A percentile compares a stretch with the other conserved stretches of the same genome.
phyloP scores from a whole-genome alignment of 2,797 vertebrate genomes.

The Microctenopoma lineatum region DNA sequence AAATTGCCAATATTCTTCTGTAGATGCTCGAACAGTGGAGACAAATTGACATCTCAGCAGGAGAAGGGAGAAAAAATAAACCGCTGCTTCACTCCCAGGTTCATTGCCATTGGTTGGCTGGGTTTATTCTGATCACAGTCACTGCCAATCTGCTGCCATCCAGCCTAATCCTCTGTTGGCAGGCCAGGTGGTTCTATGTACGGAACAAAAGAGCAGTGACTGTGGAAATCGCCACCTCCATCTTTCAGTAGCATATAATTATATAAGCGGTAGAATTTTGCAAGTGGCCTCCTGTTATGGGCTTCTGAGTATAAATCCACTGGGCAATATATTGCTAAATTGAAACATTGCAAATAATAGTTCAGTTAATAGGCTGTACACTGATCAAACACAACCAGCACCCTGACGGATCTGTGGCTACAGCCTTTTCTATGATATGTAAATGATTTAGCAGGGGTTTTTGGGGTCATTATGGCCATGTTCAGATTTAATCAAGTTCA shows the following conservation, averaged over 20 bases:
- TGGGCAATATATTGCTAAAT: too few species aligned
- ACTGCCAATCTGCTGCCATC: constrained; percentile 51
- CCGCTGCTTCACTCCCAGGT: constrained; percentile 8
- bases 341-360: background rate
- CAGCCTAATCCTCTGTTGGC: constrained; percentile 61
- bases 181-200: constrained; percentile 48
- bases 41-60: constrained; percentile 3
- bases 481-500: too few species aligned
- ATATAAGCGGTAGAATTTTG: background rate
- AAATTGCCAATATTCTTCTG: background rate
- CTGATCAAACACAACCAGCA: too few species aligned
- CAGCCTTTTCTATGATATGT: too few species aligned
- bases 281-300: background rate
- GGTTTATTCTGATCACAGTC: constrained; percentile 35
- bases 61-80: constrained; percentile 5
- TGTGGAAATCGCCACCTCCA: constrained; percentile 30
- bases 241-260: constrained; percentile 3
- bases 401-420: too few species aligned
- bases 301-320: too few species aligned
- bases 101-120: constrained; percentile 36
- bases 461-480: too few species aligned
- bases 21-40: constrained; percentile 3
- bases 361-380: too few species aligned
- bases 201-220: constrained; percentile 17
- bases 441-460: too few species aligned